phyloP scores from a whole-genome alignment of 2,797 vertebrate genomes.

The Pteropus rufus region DNA sequence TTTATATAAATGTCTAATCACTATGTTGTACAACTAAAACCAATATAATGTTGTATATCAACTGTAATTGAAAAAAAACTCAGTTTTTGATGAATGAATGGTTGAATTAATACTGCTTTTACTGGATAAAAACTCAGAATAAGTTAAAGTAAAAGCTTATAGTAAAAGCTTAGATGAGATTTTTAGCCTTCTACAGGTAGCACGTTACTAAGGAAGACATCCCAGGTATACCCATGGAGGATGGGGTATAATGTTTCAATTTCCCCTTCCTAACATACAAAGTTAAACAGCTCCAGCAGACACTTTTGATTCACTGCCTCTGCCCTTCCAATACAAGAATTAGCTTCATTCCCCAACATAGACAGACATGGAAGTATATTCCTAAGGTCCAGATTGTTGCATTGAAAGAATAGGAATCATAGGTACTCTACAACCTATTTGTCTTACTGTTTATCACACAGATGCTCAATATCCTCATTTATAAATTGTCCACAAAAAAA shows the following conservation, averaged over 20 bases:
- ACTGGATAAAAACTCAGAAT: background rate
- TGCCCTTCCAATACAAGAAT: background rate
- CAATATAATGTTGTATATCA: no score
- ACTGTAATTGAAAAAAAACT: no score
- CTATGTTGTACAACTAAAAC: no score
- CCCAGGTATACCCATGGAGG: background rate
- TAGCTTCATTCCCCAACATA: background rate
- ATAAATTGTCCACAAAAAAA: background rate
- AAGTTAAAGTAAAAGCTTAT: background rate
- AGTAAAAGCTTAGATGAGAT: background rate
- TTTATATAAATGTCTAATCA: no score
- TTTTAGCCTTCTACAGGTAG: background rate
- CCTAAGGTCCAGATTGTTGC: background rate
- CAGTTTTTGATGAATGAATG: background rate
- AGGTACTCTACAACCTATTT: background rate
- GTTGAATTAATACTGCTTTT: background rate
- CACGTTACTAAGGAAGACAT: background rate
- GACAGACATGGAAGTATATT: background rate
- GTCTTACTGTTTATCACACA: background rate
- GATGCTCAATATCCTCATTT: background rate
- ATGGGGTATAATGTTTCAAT: background rate
- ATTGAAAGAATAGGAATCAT: background rate
- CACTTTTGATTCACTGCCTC: background rate
- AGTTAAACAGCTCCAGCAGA: background rate
- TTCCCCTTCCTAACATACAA: background rate